Percentiles rank a stretch among this genome's conserved stretches.
Evolutionary conservation across 2,888 invertebrate genomes (phyloP).

Genomic region (Crioceris asparagi): DNA sequence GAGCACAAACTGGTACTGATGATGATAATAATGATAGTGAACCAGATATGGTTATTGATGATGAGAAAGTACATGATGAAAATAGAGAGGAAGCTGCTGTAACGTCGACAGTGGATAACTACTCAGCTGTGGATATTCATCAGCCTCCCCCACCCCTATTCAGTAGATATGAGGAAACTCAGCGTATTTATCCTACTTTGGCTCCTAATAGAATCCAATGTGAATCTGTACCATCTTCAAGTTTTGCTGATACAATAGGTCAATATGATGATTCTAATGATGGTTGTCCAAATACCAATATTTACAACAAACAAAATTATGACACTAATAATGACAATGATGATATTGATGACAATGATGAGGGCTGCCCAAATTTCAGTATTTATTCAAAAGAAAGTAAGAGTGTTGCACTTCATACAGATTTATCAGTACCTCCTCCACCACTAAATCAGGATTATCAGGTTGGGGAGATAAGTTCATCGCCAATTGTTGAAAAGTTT

Average conservation of each 20-base stretch:
- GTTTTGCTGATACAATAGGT: conserved; percentile 11
- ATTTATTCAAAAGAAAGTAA: conserved; percentile 76
- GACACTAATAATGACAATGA: conserved; percentile 27
- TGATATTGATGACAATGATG: conserved; percentile 47
- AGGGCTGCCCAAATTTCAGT: conserved; percentile 76
- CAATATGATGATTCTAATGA: conserved; percentile 27
- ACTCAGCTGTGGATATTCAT: conserved; percentile 13
- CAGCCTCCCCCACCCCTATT: conserved; percentile 4
- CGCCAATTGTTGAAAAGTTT: conserved; percentile 10
- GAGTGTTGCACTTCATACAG: conserved; percentile 53
- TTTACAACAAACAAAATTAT: conserved; percentile 67
- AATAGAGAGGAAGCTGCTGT: conserved; percentile 24
- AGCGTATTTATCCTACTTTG: neutral
- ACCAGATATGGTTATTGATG: conserved; percentile 47
- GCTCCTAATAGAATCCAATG: neutral
- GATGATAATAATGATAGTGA: conserved; percentile 42
- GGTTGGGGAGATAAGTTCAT: conserved; percentile 16
- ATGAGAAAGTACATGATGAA: conserved; percentile 25
- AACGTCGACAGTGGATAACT: conserved; percentile 20
- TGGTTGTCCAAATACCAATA: conserved; percentile 74
- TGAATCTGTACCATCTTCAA: neutral
- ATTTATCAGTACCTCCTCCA: conserved; percentile 19
- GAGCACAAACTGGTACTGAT: conserved; percentile 36
- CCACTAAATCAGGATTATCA: conserved; percentile 12
- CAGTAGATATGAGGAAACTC: neutral